These are phyloP conservation scores for Paedocypris micromegethes DNA, from an alignment of 2,797 vertebrate species.

Conservation along the genomic window DNA sequence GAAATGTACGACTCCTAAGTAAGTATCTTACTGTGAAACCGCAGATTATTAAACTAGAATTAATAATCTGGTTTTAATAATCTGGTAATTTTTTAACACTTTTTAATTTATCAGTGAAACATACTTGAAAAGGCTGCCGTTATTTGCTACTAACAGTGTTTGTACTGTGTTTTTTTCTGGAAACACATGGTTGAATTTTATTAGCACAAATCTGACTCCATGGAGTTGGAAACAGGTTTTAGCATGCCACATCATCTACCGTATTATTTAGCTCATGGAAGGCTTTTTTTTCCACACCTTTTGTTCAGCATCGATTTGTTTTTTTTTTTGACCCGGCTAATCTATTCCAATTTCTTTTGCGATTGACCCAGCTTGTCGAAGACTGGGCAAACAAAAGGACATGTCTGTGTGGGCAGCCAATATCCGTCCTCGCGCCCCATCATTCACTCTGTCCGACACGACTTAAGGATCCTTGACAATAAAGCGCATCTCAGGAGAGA, in stretches of 20 bases:
- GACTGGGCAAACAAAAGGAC: conserved; percentile 62
- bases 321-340: conserved; percentile 55
- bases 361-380: conserved; percentile 59
- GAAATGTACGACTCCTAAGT: no score
- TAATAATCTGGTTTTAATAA: no score
- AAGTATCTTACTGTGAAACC: no score
- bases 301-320: conserved; percentile 15
- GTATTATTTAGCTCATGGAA: conserved; percentile 5
- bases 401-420: conserved; percentile 58
- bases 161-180: no score
- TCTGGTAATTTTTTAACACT: no score
- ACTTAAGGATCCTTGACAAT: conserved; percentile 57
- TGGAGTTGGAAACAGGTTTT: no score
- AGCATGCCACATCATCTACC: background rate
- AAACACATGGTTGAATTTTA: no score
- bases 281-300: conserved; percentile 3
- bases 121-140: no score
- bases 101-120: no score
- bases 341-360: conserved; percentile 68
- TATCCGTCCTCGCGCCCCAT: conserved; percentile 58
- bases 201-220: no score
- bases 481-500: conserved; percentile 55
- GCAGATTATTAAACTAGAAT: no score
- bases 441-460: conserved; percentile 39
- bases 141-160: no score